Base-by-base conservation (phyloP, 2,888 invertebrate species). In the Invenusta paracnida region DNA sequence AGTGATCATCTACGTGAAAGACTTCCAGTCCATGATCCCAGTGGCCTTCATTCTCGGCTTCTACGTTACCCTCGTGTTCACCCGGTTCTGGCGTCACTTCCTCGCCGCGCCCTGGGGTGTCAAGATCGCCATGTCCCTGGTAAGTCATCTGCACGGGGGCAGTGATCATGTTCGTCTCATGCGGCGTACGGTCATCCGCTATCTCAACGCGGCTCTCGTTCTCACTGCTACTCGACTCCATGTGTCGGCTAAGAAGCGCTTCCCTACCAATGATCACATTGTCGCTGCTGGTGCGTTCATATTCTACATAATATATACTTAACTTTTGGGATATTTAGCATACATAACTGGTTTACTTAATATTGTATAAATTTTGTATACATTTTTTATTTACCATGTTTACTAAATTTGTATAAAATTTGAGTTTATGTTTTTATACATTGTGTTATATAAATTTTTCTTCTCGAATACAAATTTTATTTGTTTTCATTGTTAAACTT, bases 51-150 rank as follows among this genome's bases (percentile, higher is more conserved):
- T 84, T 1, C 29, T 84, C 1, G 84, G 84, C n/a, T 84, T 84
- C 28, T 84, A 84, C 67, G 29, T 84, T 11, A 84, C 48, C 67
- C 84, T 84, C 5, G 29, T 84, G 17, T 84, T 79, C 73, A 67
- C 29, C n/a, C 13, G 84, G n/a, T 84, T 84, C 67, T 84, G 84
- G 84, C 25, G 67, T 11, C 84, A 84, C 67, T 84, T 84, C 27
- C 67, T 28, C 67, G 67, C 84, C 1, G 13, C 67, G 17, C 84
- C 84, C 23, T 84, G 84, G 84, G 67, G 28, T 23, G 27, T 67
- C 2, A 79, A 67, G 27, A 28, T 29, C 11, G 28, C 84, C 2
- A n/a, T 84, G 67, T 67, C 67, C 2, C 5, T 84, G 29, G 29
- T 67, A 1, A 79, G 67, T 5, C 67, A 66, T 83, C 5, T 84